Evolutionary conservation across 1,140 invertebrate genomes (phyloP).

Genomic region (Pissodes strobi): DNA sequence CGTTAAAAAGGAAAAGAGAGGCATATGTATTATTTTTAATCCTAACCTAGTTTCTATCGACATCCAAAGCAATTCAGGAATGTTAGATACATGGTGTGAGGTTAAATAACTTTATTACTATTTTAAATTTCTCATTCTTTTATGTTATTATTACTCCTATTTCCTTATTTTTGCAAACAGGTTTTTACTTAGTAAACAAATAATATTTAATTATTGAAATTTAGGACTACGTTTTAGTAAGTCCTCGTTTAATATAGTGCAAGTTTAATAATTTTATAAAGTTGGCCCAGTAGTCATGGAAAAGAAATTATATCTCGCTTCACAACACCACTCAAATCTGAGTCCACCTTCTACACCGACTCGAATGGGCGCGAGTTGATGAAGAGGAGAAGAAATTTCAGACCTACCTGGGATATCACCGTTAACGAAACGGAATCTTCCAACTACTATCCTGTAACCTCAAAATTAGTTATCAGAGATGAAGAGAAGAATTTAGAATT

Average conservation of each 20-base stretch:
- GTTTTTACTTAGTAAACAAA: no score
- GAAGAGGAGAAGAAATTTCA: slow-evolving; percentile 65
- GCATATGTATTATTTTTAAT: no score
- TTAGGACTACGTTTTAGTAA: no score
- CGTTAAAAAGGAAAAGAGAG: no score
- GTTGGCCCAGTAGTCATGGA: slow-evolving; percentile 56
- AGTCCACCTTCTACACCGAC: slow-evolving; percentile 86
- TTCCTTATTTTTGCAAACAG: no score
- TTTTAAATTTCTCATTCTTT: no score
- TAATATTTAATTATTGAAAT: no score
- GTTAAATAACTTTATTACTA: no score
- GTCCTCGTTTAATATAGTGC: background rate
- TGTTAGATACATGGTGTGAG: no score
- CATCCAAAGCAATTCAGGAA: no score
- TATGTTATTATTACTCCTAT: no score
- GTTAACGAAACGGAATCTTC: slow-evolving; percentile 73
- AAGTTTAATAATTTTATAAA: background rate
- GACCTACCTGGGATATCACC: slow-evolving; percentile 72
- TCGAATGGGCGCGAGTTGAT: slow-evolving; percentile 78
- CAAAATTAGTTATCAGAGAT: slow-evolving; percentile 74
- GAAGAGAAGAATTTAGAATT: slow-evolving; percentile 58
- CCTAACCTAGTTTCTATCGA: no score
- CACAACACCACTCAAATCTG: slow-evolving; percentile 64
- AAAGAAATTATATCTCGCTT: slow-evolving; percentile 84
- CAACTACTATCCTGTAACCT: slow-evolving; percentile 94